Evolutionary conservation across 2,113 vertebrate species (phyloP), one percentile per base, ranked within the genome.

Genomic region (Cheilinus undulatus): DNA sequence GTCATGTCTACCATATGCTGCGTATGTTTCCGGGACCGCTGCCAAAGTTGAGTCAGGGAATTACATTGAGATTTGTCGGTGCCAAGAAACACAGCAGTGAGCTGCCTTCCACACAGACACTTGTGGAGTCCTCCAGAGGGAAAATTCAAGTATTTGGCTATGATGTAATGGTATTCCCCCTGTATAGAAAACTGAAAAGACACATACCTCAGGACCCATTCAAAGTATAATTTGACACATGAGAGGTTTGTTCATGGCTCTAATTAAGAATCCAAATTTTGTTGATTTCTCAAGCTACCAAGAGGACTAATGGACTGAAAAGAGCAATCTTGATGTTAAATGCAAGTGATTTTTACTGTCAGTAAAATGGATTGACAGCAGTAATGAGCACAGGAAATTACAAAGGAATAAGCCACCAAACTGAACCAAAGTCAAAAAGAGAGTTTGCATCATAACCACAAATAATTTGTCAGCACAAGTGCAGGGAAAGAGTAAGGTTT

Each of bases 41-140:
- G 88, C 84, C 86, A 91, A 80, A 40, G 51, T 76, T 71, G 76
- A 85, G 82, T 75, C 49, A 80, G 70, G 67, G 78, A 89, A 72
- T 86, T 81, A 71, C 69, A 77, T 56, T 61, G 65, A 86, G 71
- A 56, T 26, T 58, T 54, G 7, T 13, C 11, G 5, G 64, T 80
- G 85, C 82, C 85, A 89, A 83, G 61, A 86, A 67, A 83, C 66
- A 85, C 72, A 85, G 60, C 56, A 14, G 57, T 6, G 48, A 63
- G 52, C 64, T 74, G 40, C 69, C 74, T 60, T 60, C 67, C 26
- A 81, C 57, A 79, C 56, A 76, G 68, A 80, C 73, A 75, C 62
- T 73, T 69, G 76, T 68, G 43, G 52, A 50, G 70, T 70, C 38
- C 60, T 80, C 66, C 17, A 20, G 36, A 60, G 69, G 82, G 57